phyloP scores from a whole-genome alignment of 30 jellyfish, hydroid and myxozoan genomes.

The Catostylus mosaicus region DNA sequence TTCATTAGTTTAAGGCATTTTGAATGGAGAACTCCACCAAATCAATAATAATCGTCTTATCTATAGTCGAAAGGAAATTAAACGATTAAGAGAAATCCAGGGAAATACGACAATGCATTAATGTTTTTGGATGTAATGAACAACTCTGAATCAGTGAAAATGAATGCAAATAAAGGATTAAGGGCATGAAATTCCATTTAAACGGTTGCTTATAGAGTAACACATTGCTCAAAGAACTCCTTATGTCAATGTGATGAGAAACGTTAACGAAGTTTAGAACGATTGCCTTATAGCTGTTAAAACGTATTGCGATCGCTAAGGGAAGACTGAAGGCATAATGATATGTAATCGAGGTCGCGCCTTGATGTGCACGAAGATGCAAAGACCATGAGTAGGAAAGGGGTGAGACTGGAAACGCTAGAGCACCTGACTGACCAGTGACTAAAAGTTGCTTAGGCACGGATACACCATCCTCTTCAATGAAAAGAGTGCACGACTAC shows the following conservation, averaged over 20 bases:
- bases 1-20: not conserved
- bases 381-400: too few species aligned
- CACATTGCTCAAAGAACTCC: not conserved
- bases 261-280: not conserved
- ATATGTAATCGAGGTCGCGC: too few species aligned
- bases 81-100: slow-evolving; percentile 7
- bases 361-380: too few species aligned
- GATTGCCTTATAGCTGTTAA: not conserved
- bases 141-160: not conserved
- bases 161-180: slow-evolving; percentile 18
- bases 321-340: too few species aligned
- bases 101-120: not conserved
- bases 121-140: not conserved
- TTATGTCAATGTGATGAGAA: not conserved
- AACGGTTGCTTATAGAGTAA: not conserved
- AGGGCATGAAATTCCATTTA: not conserved
- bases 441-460: too few species aligned
- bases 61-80: slow-evolving; percentile 8
- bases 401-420: too few species aligned
- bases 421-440: too few species aligned
- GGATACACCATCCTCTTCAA: too few species aligned
- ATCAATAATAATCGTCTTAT: not conserved
- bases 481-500: too few species aligned
- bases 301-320: not conserved
- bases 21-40: not conserved